Evolutionary conservation across 2,888 invertebrate species (phyloP).

Genomic region (Hanleya hanleyi): DNA sequence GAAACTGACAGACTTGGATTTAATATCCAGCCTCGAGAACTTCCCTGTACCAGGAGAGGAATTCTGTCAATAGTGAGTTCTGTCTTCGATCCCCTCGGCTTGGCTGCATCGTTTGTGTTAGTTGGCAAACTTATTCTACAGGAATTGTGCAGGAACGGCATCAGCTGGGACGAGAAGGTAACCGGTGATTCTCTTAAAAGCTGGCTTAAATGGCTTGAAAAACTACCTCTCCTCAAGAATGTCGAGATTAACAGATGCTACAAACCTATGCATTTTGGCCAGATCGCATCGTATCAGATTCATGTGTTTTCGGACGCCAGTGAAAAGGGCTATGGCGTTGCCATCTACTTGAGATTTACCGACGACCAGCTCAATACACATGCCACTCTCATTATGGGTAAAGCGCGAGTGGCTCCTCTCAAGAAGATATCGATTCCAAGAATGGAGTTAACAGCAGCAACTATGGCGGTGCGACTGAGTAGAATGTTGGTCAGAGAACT

Average conservation of each 20-base stretch:
- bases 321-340: conserved; percentile 26
- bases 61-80: conserved; percentile 34
- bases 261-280: conserved; percentile 27
- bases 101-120: conserved; percentile 20
- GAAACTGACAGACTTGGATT: not conserved
- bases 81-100: conserved; percentile 36
- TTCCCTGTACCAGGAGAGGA: conserved; percentile 29
- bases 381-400: conserved; percentile 32
- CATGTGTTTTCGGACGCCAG: conserved; percentile 38
- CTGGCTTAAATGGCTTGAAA: conserved; percentile 17
- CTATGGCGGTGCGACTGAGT: conserved; percentile 16
- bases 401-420: conserved; percentile 28
- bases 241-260: conserved; percentile 31
- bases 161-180: conserved; percentile 17
- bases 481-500: conserved; percentile 10
- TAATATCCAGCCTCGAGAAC: not conserved
- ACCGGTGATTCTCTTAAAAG: not conserved
- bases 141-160: conserved; percentile 9
- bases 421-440: conserved; percentile 24
- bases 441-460: conserved; percentile 35
- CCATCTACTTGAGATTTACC: conserved; percentile 25
- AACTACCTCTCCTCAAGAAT: conserved; percentile 10
- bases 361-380: conserved; percentile 17
- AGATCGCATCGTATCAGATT: conserved; percentile 13
- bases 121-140: conserved; percentile 21